phyloP scores from a whole-genome alignment of 2,113 vertebrate species.

The Rhinolophus ferrumequinum region DNA sequence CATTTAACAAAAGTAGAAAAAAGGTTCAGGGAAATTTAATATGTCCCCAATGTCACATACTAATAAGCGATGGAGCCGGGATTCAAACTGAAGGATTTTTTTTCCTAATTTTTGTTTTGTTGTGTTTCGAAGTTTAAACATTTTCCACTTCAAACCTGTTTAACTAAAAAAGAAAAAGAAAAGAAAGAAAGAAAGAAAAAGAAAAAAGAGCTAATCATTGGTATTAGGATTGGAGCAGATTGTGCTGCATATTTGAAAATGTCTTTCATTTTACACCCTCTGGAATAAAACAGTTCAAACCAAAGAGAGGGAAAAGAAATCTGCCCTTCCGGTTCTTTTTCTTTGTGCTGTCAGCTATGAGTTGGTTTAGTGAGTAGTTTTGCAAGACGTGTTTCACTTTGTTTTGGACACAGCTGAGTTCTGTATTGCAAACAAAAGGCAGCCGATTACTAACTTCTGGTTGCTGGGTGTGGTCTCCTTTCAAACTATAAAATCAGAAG shows the following conservation, averaged over 20 bases:
- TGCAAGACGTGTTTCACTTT: constrained; percentile 73
- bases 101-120: background rate
- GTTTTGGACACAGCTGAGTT: constrained; percentile 63
- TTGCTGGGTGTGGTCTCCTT: constrained; percentile 86
- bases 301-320: background rate
- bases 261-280: background rate
- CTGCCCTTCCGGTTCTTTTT: background rate
- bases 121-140: constrained; percentile 1
- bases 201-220: background rate
- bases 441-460: constrained; percentile 74
- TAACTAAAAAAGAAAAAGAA: background rate
- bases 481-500: constrained; percentile 77
- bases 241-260: background rate
- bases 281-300: background rate
- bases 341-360: constrained; percentile 30
- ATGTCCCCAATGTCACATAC: background rate
- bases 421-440: constrained; percentile 56
- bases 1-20: constrained; percentile 1
- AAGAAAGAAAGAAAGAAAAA: too few relatives aligned
- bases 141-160: background rate
- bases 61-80: background rate
- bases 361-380: constrained; percentile 71
- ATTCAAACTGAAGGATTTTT: background rate
- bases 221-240: background rate
- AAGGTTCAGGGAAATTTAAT: background rate